Conservation (phyloP, 2,113 vertebrate species). For the Turdus rufiventris region DNA sequence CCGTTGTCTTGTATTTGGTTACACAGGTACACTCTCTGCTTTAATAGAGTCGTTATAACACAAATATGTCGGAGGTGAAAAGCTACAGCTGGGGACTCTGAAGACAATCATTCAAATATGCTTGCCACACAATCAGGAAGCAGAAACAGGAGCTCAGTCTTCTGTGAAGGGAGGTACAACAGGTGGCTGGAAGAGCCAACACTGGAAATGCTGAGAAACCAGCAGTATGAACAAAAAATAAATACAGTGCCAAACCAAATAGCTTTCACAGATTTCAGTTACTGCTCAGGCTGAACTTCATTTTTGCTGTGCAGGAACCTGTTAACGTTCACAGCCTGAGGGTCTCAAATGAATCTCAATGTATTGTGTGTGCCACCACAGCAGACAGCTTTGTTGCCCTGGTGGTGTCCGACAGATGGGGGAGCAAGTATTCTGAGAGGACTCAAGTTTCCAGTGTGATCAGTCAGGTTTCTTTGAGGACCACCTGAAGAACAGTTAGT, state of each 20-base stretch:
- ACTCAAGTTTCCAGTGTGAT: not conserved
- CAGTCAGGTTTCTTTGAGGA: not conserved
- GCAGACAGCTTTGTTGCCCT: accelerated
- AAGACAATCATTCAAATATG: not conserved
- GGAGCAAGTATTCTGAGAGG: not conserved
- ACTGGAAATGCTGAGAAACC: not conserved
- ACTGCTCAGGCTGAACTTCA: not conserved
- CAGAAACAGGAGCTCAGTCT: not conserved
- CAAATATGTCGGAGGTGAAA: not conserved
- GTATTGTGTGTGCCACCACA: not conserved
- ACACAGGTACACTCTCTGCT: not conserved
- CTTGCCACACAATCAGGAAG: accelerated
- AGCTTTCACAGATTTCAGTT: not conserved
- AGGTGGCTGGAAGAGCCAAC: not conserved
- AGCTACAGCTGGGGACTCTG: not conserved
- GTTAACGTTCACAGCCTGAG: not conserved
- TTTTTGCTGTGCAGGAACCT: not conserved
- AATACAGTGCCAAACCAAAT: not conserved
- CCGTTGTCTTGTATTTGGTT: not conserved
- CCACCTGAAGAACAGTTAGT: not conserved
- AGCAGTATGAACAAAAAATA: not conserved
- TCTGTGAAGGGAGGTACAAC: not conserved
- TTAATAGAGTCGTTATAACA: not conserved
- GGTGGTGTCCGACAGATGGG: accelerated
- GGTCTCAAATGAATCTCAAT: not conserved